Base-by-base conservation (phyloP, 2,888 invertebrate species). In the Xestobium rufovillosum region DNA sequence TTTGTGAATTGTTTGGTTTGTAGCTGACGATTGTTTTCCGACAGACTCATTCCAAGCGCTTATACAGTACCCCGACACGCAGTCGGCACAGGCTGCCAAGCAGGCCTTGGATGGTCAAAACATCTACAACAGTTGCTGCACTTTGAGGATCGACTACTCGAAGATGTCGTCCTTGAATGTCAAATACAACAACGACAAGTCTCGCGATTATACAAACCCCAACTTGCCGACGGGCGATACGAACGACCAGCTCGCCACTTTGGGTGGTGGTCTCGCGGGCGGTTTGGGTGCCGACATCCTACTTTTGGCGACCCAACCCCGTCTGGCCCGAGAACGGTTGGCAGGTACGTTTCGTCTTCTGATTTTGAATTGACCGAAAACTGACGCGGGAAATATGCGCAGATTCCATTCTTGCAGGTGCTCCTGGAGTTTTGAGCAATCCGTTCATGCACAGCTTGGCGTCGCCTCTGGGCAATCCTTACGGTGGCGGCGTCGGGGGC, bases 171-270 rank as follows among this genome's bases (percentile, higher is more conserved):
- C 90, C 56, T 76, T 98, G 57, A 97, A 97, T 71, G 97, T 98
- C 53, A 95, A 96, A 69, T 99, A 95, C 76, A 99, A 98, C 76
- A 99, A 98, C 71, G 98, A 99, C 75, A 98, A 99, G 73, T 95
- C 94, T 44, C 78, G 97, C 43, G 98, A 98, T 73, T 98, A 95
- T 76, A 98, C 97, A 55, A 97, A 98, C 71, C 97, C 97, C 34
- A 86, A 85, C 64, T 78, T 98, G 64, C 97, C 97, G 3, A 89
- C 91, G 35, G 97, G 97, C 34, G 96, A 97, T 53, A 73, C 74
- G 42, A 70, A 75, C 49, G 79, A 76, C 55, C 68, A 73, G 41
- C 63, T 75, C 57, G 71, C 73, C 39, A 66, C 69, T 49, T 66
- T 71, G 38, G 68, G 71, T 44, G 64, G 64, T 31, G 70, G 71